These are phyloP conservation scores for Sesia apiformis DNA, from an alignment of 2,888 invertebrate genomes.

Conservation along the genomic window DNA sequence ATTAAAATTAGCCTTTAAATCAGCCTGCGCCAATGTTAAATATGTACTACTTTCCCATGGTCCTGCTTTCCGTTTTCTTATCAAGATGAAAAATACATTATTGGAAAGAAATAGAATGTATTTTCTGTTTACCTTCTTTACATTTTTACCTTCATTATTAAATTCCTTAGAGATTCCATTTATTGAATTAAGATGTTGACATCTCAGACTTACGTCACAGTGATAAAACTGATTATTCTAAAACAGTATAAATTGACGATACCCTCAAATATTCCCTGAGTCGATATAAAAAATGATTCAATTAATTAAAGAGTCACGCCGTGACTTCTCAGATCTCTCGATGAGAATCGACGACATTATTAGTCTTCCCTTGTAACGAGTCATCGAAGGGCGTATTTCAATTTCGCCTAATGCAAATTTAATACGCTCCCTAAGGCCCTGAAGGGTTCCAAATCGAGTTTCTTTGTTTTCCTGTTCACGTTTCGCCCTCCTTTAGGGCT, in stretches of 20 bases:
- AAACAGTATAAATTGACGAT: slow-evolving; percentile 24
- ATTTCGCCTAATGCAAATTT: slow-evolving; percentile 73
- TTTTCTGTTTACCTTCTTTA: too few relatives aligned
- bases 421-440: slow-evolving; percentile 58
- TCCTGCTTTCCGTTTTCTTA: too few relatives aligned
- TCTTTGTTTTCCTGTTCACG: slow-evolving; percentile 55
- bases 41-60: too few relatives aligned
- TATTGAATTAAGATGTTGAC: too few relatives aligned
- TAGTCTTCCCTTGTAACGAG: slow-evolving; percentile 62
- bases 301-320: slow-evolving; percentile 69
- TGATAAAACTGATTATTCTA: too few relatives aligned
- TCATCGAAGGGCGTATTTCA: slow-evolving; percentile 70
- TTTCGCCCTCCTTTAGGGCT: slow-evolving; percentile 14
- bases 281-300: slow-evolving; percentile 58
- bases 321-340: slow-evolving; percentile 57
- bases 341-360: slow-evolving; percentile 65
- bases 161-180: too few relatives aligned
- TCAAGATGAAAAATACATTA: too few relatives aligned
- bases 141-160: too few relatives aligned
- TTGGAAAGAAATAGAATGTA: too few relatives aligned
- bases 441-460: slow-evolving; percentile 57
- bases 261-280: slow-evolving; percentile 21
- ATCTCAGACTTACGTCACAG: too few relatives aligned
- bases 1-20: too few relatives aligned
- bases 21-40: too few relatives aligned